Evolutionary conservation across 2,888 invertebrate genomes (phyloP).

Genomic region (Cephus sareptanus): DNA sequence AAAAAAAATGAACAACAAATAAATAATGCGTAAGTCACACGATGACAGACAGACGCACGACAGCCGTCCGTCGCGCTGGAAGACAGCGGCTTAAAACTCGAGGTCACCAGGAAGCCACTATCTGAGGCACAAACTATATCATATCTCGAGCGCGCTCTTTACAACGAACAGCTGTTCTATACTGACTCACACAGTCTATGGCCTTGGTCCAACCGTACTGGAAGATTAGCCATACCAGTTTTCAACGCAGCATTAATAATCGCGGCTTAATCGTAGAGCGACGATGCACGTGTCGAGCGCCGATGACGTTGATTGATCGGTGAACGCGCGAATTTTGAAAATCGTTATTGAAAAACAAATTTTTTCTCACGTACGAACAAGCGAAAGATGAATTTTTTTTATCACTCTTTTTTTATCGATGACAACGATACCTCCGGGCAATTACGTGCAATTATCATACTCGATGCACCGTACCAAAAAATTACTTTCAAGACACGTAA

Average conservation of each 20-base stretch:
- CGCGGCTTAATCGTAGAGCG: slow-evolving; percentile 21
- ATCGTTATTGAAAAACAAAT: no score
- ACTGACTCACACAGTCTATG: slow-evolving; percentile 40
- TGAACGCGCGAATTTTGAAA: no score
- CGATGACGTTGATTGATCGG: background rate
- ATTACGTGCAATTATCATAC: no score
- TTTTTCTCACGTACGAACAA: no score
- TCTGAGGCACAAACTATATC: slow-evolving; percentile 43
- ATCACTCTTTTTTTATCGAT: no score
- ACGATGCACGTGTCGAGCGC: background rate
- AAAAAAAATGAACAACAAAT: background rate
- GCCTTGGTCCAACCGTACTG: slow-evolving; percentile 47
- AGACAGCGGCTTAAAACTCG: slow-evolving; percentile 36
- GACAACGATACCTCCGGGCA: no score
- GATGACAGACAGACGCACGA: slow-evolving; percentile 17
- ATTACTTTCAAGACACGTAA: no score
- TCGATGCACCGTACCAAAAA: no score
- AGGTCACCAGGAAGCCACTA: slow-evolving; percentile 61
- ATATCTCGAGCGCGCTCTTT: slow-evolving; percentile 43
- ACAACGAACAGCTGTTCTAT: slow-evolving; percentile 52
- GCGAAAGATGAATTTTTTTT: no score
- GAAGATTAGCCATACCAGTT: slow-evolving; percentile 39
- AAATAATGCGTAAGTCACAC: slow-evolving; percentile 1
- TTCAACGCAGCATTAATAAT: slow-evolving; percentile 26
- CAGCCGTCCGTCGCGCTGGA: slow-evolving; percentile 9